These are phyloP conservation scores for Sitodiplosis mosellana DNA, from an alignment of 1,140 invertebrate species.

Conservation along the genomic window DNA sequence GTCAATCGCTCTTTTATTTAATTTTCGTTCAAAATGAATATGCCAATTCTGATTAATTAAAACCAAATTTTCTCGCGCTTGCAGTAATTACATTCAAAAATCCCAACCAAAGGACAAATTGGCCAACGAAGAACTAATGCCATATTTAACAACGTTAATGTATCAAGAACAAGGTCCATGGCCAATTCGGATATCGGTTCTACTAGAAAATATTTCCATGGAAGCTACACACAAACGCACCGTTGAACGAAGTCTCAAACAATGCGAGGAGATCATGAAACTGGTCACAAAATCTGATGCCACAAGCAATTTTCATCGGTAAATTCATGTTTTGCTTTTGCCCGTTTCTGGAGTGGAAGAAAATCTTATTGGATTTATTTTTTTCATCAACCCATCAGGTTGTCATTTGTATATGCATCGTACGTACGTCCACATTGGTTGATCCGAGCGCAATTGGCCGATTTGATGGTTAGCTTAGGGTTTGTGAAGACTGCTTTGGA, in stretches of 20 bases:
- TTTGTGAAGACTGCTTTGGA: slow-evolving; percentile 72
- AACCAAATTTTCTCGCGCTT: slow-evolving; percentile 10
- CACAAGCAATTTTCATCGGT: background rate
- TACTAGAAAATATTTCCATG: slow-evolving; percentile 53
- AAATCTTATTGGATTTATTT: background rate
- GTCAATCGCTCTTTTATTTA: slow-evolving; percentile 12
- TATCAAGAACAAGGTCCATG: slow-evolving; percentile 48
- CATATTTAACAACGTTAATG: slow-evolving; percentile 51
- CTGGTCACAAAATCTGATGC: slow-evolving; percentile 9
- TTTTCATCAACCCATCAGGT: slow-evolving; percentile 10
- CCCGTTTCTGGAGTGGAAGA: background rate
- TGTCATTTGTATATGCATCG: slow-evolving; percentile 42
- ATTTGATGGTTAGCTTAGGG: slow-evolving; percentile 61
- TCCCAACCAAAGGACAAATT: slow-evolving; percentile 60
- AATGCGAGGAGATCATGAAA: slow-evolving; percentile 62
- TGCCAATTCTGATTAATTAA: background rate
- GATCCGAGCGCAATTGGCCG: slow-evolving; percentile 54
- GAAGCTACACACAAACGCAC: slow-evolving; percentile 59
- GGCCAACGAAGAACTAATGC: slow-evolving; percentile 55
- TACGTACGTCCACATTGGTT: slow-evolving; percentile 53
- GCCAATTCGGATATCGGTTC: slow-evolving; percentile 44
- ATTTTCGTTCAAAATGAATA: background rate
- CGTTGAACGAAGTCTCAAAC: slow-evolving; percentile 70
- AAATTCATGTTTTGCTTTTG: background rate
- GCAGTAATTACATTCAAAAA: slow-evolving; percentile 40